Conservation (phyloP, 2,888 invertebrate genomes). For the Chrysolina oricalcia region DNA sequence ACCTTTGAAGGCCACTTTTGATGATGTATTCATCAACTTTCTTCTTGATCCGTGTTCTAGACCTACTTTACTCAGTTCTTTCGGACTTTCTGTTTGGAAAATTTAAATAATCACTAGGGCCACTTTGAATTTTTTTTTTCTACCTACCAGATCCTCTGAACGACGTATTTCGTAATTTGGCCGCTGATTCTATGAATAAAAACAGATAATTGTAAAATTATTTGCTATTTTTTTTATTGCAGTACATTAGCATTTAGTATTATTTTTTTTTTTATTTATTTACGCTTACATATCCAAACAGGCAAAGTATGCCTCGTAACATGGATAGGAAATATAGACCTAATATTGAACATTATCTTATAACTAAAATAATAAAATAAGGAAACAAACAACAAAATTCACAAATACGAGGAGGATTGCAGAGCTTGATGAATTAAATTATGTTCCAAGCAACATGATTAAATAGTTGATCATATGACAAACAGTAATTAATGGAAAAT, state of each 20-base stretch:
- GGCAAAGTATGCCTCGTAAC: too few species aligned
- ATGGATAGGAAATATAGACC: too few species aligned
- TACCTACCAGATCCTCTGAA: not conserved
- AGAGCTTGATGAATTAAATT: too few species aligned
- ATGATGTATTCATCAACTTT: constrained; percentile 48
- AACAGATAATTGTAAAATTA: not conserved
- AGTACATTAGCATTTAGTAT: not conserved
- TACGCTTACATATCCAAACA: too few species aligned
- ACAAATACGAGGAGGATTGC: too few species aligned
- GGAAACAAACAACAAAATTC: too few species aligned
- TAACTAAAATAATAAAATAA: too few species aligned
- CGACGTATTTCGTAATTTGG: not conserved
- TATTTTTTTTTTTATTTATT: too few species aligned
- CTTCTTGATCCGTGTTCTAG: not conserved
- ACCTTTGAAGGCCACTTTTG: constrained; percentile 67
- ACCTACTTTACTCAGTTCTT: not conserved
- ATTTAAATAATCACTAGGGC: not conserved
- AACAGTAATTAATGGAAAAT: too few species aligned
- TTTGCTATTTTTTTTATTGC: not conserved
- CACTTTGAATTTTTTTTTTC: not conserved
- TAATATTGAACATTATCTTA: too few species aligned
- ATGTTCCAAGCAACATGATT: too few species aligned
- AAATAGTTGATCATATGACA: too few species aligned
- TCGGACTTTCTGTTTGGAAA: not conserved
- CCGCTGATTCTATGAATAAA: not conserved